Evolutionary conservation across 1,140 invertebrate genomes (phyloP).

Genomic region (Cecropterus lyciades): DNA sequence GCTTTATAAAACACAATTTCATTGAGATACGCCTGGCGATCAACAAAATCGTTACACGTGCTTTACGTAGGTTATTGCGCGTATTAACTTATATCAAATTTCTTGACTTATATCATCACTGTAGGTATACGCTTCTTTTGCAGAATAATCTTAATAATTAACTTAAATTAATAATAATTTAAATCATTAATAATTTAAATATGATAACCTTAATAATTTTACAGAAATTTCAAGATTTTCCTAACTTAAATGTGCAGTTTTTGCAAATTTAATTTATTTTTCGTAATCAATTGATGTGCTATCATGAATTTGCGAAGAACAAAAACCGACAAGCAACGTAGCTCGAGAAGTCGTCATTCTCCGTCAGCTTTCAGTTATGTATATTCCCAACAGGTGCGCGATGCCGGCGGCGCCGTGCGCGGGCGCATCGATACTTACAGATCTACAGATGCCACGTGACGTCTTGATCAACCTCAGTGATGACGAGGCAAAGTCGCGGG

Average conservation of each 20-base stretch:
- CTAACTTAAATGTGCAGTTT: no score
- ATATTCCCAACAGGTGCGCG: slow-evolving; percentile 47
- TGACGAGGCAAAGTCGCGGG: slow-evolving; percentile 3
- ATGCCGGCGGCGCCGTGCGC: slow-evolving; percentile 15
- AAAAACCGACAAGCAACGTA: background rate
- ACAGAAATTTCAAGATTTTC: no score
- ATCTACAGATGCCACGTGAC: slow-evolving; percentile 41
- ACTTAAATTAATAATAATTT: no score
- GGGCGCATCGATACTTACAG: slow-evolving; percentile 35
- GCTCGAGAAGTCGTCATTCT: no score
- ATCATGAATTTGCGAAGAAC: background rate
- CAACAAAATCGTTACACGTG: background rate
- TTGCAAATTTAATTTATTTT: no score
- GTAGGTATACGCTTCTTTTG: no score
- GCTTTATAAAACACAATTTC: background rate
- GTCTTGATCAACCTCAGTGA: slow-evolving; percentile 42
- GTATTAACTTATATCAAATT: background rate
- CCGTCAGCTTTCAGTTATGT: background rate
- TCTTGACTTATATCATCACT: no score
- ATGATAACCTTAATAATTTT: no score
- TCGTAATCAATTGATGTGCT: no score
- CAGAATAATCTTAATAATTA: no score
- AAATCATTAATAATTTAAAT: no score
- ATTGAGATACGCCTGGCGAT: background rate
- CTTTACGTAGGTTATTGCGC: background rate